Base-by-base conservation (phyloP, 2,113 vertebrate genomes). In the Calcarius ornatus region DNA sequence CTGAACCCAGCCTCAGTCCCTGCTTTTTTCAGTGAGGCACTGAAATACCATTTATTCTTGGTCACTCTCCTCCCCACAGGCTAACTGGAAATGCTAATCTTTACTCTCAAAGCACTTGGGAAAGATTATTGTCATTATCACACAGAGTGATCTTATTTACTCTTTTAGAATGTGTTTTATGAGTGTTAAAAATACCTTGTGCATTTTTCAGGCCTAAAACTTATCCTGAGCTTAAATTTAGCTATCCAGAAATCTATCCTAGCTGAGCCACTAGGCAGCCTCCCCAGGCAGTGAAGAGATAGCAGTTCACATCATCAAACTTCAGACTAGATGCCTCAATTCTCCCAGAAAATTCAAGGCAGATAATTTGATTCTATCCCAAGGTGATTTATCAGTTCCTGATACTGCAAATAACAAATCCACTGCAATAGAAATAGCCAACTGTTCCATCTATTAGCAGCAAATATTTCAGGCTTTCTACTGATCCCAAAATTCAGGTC, bases 271-370 rank as follows among this genome's bases (percentile, higher is more conserved):
- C 15, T 25, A 12, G 25, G 45, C 23, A 81, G 10, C 42, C 22
- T 72, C 43, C 1, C 0, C 0, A 2, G 47, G n/a, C 43, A 75
- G 25, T 16, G 15, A 53, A 38, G 60, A 78, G 22, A 18, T 2
- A 3, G 28, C 31, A 81, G 27, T 17, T 83, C 57, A 63, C 48
- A 42, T 7, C 33, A 40, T 27, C 2, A 2, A 20, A 42, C 68
- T 72, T 37, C 40, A 81, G 25, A 24, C 22, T 20, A 42, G 35
- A 18, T 38, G 13, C 10, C 17, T 87, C 4, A 2, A 11, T 60
- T 59, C 25, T 88, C 71, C 22, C 23, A 42, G 10, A 8, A 24
- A 48, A 25, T 51, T 73, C 47, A 30, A 64, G 25, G 27, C 11
- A 84, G 8, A 15, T 25, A 31, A 68, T 16, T 13, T 69, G 30